Base-by-base conservation (phyloP, 2,888 invertebrate genomes). In the Lamproptera curius region DNA sequence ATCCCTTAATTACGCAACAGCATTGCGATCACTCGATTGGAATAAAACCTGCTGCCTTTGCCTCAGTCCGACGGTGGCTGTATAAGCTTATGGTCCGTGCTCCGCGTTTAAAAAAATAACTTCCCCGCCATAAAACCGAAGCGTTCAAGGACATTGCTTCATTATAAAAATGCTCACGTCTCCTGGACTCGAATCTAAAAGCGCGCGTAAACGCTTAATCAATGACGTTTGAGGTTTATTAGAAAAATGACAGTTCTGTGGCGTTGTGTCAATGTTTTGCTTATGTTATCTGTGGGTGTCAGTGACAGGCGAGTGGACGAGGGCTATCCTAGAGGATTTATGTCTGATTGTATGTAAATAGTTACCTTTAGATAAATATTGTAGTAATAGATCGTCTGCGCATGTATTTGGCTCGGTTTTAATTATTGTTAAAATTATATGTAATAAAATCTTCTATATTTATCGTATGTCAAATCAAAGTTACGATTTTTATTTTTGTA, bases 331-430 rank as follows among this genome's bases (percentile, higher is more conserved):
- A 70, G 70, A 28, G 86, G 86, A 65, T 64, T 80, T 14, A 71
- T 84, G 75, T 77, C 84, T 61, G 70, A 74, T 62, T 86, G 86
- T 86, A 82, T 56, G 85, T 83, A 51, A 5, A 20, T 20, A 20
- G n/a, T n/a, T n/a, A n/a, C n/a, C n/a, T n/a, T n/a, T n/a, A n/a
- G n/a, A n/a, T n/a, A n/a, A n/a, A n/a, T n/a, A n/a, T n/a, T n/a
- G n/a, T n/a, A n/a, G n/a, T n/a, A n/a, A n/a, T n/a, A n/a, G n/a
- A n/a, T n/a, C n/a, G n/a, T n/a, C n/a, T n/a, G n/a, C n/a, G n/a
- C n/a, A n/a, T n/a, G n/a, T n/a, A n/a, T n/a, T n/a, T n/a, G n/a
- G n/a, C n/a, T n/a, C n/a, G n/a, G n/a, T n/a, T n/a, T n/a, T n/a
- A n/a, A n/a, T n/a, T n/a, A n/a, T n/a, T n/a, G n/a, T n/a, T n/a